These are phyloP conservation scores for Lutjanus campechanus DNA, from an alignment of 2,797 vertebrate species.

Conservation along the genomic window DNA sequence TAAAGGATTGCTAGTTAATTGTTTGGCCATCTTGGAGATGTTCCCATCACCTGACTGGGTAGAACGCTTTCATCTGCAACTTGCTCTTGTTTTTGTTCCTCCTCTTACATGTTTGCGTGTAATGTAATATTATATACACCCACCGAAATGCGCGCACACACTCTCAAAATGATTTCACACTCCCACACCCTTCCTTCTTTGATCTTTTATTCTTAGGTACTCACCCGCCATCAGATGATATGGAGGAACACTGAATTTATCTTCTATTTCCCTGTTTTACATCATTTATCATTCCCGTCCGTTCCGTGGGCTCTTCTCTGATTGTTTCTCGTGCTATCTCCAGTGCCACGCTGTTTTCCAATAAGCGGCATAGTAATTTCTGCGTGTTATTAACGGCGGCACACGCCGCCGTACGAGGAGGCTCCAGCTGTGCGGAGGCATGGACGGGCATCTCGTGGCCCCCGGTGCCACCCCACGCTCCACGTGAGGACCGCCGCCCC, in stretches of 20 bases:
- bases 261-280: conserved; percentile 59
- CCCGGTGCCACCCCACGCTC: conserved; percentile 37
- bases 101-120: conserved; percentile 23
- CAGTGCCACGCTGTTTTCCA: conserved; percentile 73
- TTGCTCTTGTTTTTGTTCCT: background rate
- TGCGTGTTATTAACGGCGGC: conserved; percentile 74
- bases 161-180: conserved; percentile 52
- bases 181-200: conserved; percentile 61
- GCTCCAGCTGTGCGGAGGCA: conserved; percentile 72
- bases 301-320: conserved; percentile 52
- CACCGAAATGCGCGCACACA: conserved; percentile 23
- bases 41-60: conserved; percentile 26
- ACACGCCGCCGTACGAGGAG: conserved; percentile 18
- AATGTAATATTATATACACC: conserved; percentile 25
- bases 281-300: conserved; percentile 57
- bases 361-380: conserved; percentile 76
- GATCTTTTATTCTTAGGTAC: conserved; percentile 59
- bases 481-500: conserved; percentile 22
- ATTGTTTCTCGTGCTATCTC: conserved; percentile 76
- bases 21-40: conserved; percentile 25
- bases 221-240: conserved; percentile 42
- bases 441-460: conserved; percentile 49
- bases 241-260: conserved; percentile 33
- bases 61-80: conserved; percentile 1
- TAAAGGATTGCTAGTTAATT: conserved; percentile 50